Evolutionary conservation across 2,113 vertebrate species (phyloP).

Genomic region (Callionymus lyra): DNA sequence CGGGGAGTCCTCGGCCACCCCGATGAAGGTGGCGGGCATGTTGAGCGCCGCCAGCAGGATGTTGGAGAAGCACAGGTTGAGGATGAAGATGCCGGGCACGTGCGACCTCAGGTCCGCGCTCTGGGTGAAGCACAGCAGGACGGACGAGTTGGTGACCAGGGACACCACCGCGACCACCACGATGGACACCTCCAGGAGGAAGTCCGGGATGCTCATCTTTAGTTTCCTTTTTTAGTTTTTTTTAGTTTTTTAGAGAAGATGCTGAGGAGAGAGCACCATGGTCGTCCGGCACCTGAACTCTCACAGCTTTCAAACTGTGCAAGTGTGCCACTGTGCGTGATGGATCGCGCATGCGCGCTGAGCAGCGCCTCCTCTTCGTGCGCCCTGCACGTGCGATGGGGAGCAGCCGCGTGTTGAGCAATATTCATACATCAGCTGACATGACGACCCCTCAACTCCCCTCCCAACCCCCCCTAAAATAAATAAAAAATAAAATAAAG

Average conservation of each 20-base stretch:
- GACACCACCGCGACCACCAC: constrained; percentile 64
- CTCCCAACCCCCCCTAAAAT: too few species aligned
- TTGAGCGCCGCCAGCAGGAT: constrained; percentile 66
- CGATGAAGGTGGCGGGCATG: constrained; percentile 70
- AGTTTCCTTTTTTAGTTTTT: constrained; percentile 26
- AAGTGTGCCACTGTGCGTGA: constrained; percentile 7
- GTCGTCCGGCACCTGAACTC: constrained; percentile 11
- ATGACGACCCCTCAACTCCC: too few species aligned
- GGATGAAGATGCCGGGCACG: constrained; percentile 67
- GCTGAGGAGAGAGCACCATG: constrained; percentile 22
- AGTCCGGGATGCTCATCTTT: constrained; percentile 72
- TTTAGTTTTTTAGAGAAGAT: too few species aligned
- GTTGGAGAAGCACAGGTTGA: constrained; percentile 73
- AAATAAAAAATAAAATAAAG: constrained; percentile 22
- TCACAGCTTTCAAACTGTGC: neutral
- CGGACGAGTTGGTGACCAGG: constrained; percentile 66
- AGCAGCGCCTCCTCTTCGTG: constrained; percentile 28
- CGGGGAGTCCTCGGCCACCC: constrained; percentile 39
- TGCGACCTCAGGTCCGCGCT: constrained; percentile 69
- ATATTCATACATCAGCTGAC: constrained; percentile 41
- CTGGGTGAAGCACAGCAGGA: constrained; percentile 70
- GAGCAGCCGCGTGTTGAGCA: constrained; percentile 52
- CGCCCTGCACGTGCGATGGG: constrained; percentile 46
- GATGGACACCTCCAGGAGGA: constrained; percentile 64
- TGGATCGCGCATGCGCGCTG: constrained; percentile 41